phyloP scores from a whole-genome alignment of 2,888 invertebrate species.

The Drosophila meridionalis region DNA sequence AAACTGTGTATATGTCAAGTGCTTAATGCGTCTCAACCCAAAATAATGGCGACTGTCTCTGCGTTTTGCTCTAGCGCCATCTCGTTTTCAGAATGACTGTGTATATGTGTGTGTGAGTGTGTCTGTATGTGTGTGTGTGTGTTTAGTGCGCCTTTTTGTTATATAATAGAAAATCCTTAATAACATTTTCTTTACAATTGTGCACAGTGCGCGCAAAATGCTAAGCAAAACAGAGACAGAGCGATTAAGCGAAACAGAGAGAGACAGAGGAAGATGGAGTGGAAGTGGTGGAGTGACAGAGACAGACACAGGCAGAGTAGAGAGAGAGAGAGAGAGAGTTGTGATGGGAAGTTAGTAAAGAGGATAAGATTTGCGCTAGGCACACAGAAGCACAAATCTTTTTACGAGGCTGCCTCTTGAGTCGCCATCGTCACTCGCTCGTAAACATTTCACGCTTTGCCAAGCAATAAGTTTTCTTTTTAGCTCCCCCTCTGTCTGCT shows the following conservation, averaged over 20 bases:
- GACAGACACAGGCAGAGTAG: no score
- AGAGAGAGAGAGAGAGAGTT: not conserved
- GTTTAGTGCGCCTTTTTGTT: slow-evolving; percentile 77
- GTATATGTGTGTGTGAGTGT: not conserved
- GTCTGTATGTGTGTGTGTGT: slow-evolving; percentile 34
- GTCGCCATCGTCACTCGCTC: slow-evolving; percentile 78
- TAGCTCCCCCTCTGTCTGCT: slow-evolving; percentile 1
- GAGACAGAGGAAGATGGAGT: not conserved
- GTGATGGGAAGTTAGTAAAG: slow-evolving; percentile 37
- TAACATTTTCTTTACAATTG: slow-evolving; percentile 82
- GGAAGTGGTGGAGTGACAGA: no score
- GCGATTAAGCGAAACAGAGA: slow-evolving; percentile 1
- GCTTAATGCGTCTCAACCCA: slow-evolving; percentile 64
- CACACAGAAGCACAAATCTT: slow-evolving; percentile 58
- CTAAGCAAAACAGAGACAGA: slow-evolving; percentile 22
- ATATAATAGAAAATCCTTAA: slow-evolving; percentile 82
- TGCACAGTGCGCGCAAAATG: slow-evolving; percentile 37
- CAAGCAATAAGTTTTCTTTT: slow-evolving; percentile 70
- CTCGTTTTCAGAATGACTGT: not conserved
- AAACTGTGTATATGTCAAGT: slow-evolving; percentile 64
- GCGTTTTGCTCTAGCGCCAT: slow-evolving; percentile 6
- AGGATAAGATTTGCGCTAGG: slow-evolving; percentile 64
- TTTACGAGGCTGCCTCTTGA: slow-evolving; percentile 59
- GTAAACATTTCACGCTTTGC: slow-evolving; percentile 81
- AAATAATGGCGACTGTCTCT: slow-evolving; percentile 39